Evolutionary conservation across 2,113 vertebrate species (phyloP), one percentile per base, ranked within the genome.

Genomic region (Microcebus jonahi): DNA sequence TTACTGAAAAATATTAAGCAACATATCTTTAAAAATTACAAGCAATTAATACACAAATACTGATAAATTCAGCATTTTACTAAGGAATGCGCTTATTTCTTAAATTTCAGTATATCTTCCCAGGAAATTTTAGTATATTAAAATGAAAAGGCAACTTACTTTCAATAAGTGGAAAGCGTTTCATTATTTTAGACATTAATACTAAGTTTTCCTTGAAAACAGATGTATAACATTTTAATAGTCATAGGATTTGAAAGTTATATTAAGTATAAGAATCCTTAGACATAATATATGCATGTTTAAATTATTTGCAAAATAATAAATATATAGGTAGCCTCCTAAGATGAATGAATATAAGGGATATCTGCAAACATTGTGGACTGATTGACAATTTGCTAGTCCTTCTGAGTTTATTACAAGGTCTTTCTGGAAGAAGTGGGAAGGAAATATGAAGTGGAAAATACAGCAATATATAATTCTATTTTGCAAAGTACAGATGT

Each of bases 1-100:
- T 92, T 39, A 90, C 20, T 61, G 6, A 18, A 87, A 87, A 91
- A 61, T 63, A 17, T 75, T 89, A 42, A 91, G 5, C 63, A 77
- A n/a, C 10, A 42, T 7, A 39, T 59, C 29, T 55, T 29, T 77
- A 12, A 92, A 45, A 82, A 86, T 20, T 73, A 31, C 21, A 95
- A 83, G 31, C 12, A 68, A 34, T 31, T 34, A 67, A 89, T 92
- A 90, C 20, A 84, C 13, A 81, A 45, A 27, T 63, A 55, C 45
- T 68, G 48, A 86, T 50, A 65, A 70, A 50, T 42, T 85, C 20
- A 77, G 18, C 48, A 91, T 90, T 88, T 83, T 75, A 92, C 36
- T 90, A 93, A 95, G 27, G 15, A 73, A 50, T 75, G 25, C 63
- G 29, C 3, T 65, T 96, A 73, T 87, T 75, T 94, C 27, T 77